phyloP scores from a whole-genome alignment of 1,140 invertebrate species.

The Mesaphorura yosii region DNA sequence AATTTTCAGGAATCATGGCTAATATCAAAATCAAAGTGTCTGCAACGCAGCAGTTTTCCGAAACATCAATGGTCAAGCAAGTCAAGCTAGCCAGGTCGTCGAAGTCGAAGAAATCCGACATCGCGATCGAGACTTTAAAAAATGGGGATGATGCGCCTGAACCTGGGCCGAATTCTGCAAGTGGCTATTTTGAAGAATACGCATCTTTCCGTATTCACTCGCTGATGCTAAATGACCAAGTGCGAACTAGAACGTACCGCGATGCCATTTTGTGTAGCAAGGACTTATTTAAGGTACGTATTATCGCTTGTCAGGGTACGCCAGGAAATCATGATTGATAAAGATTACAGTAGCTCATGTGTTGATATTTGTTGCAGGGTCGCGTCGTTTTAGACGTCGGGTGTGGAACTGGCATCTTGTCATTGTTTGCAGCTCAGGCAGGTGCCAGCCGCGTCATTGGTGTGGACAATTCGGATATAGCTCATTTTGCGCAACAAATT shows the following conservation, averaged over 20 bases:
- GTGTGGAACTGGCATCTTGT: slow-evolving; percentile 54
- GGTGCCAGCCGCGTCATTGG: slow-evolving; percentile 50
- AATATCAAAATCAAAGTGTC: too few relatives aligned
- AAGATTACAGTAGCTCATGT: background rate
- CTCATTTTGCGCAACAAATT: slow-evolving; percentile 42
- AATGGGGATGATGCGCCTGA: too few relatives aligned
- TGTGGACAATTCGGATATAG: slow-evolving; percentile 45
- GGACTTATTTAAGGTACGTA: slow-evolving; percentile 43
- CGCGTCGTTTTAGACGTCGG: slow-evolving; percentile 54
- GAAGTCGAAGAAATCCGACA: too few relatives aligned
- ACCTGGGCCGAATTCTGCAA: background rate
- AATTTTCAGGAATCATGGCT: too few relatives aligned
- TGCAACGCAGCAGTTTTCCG: too few relatives aligned
- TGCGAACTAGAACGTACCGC: slow-evolving; percentile 50
- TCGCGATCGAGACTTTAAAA: too few relatives aligned
- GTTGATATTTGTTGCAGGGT: slow-evolving; percentile 5
- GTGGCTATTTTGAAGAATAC: slow-evolving; percentile 84
- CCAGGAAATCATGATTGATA: slow-evolving; percentile 40
- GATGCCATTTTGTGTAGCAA: slow-evolving; percentile 52
- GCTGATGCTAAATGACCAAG: slow-evolving; percentile 59
- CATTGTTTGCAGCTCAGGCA: slow-evolving; percentile 53
- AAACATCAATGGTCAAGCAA: too few relatives aligned
- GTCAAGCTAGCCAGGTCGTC: too few relatives aligned
- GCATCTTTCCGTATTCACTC: slow-evolving; percentile 88
- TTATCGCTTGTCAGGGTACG: slow-evolving; percentile 83